Percentiles rank a stretch among this genome's conserved stretches.
phyloP scores from a whole-genome alignment of 1,140 invertebrate genomes.

The Bombus confusus region DNA sequence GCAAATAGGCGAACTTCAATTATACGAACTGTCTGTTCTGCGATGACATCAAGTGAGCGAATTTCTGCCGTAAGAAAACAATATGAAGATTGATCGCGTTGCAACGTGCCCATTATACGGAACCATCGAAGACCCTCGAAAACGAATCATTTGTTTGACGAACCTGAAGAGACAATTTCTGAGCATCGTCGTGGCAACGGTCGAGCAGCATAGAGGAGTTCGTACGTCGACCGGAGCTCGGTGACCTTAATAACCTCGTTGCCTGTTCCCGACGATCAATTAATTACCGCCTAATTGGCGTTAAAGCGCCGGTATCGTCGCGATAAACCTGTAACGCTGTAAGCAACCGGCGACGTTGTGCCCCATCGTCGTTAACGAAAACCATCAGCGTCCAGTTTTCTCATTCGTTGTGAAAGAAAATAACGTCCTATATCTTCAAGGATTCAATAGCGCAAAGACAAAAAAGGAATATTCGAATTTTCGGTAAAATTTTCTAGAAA shows the following conservation, averaged over 20 bases:
- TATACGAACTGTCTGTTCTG: background rate
- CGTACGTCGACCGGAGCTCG: slow-evolving; percentile 47
- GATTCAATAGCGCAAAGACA: background rate
- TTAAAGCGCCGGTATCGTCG: slow-evolving; percentile 63
- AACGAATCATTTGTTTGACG: background rate
- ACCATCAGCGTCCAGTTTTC: background rate
- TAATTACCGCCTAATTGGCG: slow-evolving; percentile 72
- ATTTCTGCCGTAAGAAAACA: too few relatives aligned
- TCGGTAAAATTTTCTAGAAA: background rate
- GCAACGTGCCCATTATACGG: too few relatives aligned
- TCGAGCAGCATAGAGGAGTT: background rate
- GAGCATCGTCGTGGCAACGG: background rate
- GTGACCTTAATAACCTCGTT: slow-evolving; percentile 71
- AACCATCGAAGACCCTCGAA: background rate
- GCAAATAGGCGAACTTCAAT: background rate
- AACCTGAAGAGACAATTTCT: background rate
- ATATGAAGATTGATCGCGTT: too few relatives aligned
- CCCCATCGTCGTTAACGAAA: slow-evolving; percentile 17
- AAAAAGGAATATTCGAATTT: background rate
- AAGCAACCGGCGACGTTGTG: slow-evolving; percentile 24
- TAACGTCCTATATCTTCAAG: background rate
- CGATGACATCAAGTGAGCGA: background rate
- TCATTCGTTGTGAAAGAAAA: background rate
- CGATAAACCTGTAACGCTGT: slow-evolving; percentile 53
- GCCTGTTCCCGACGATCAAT: slow-evolving; percentile 70